Conservation (phyloP, 2,797 vertebrate genomes). For the Chelidonichthys spinosus region DNA sequence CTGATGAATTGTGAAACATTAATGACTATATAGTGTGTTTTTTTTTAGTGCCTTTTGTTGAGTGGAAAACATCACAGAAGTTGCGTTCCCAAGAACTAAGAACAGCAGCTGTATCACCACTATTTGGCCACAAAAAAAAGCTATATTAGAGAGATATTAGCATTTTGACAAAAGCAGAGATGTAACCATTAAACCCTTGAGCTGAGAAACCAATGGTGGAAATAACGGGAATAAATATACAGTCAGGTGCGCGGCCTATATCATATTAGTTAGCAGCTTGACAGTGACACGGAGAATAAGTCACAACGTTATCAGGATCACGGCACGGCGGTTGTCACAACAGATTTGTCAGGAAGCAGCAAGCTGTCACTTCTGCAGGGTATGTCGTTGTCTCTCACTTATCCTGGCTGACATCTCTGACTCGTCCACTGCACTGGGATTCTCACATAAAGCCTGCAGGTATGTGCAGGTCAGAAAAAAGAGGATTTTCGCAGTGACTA, state of each 20-base stretch:
- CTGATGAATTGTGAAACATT: conserved; percentile 15
- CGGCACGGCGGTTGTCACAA: conserved; percentile 58
- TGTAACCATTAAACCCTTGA: not conserved
- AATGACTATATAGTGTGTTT: conserved; percentile 3
- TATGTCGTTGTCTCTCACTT: conserved; percentile 61
- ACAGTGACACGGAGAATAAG: conserved; percentile 68
- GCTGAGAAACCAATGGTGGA: conserved; percentile 2
- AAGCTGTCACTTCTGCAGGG: conserved; percentile 62
- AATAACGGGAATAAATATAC: conserved; percentile 11
- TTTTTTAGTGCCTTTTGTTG: not conserved
- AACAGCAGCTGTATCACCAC: not conserved
- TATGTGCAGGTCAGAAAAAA: not conserved
- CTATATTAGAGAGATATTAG: not conserved
- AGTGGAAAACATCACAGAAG: not conserved
- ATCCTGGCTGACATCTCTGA: conserved; percentile 73
- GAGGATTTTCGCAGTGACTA: conserved; percentile 16
- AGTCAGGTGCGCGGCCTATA: conserved; percentile 45
- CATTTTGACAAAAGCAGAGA: not conserved
- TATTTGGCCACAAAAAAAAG: fast-evolving
- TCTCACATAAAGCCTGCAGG: conserved; percentile 30
- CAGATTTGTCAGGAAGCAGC: conserved; percentile 66
- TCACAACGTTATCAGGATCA: conserved; percentile 64
- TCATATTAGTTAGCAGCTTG: conserved; percentile 38
- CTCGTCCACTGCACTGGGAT: conserved; percentile 30
- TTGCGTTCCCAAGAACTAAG: not conserved